phyloP scores from a whole-genome alignment of 2,888 invertebrate species.

The Noctuana brunneofusca region DNA sequence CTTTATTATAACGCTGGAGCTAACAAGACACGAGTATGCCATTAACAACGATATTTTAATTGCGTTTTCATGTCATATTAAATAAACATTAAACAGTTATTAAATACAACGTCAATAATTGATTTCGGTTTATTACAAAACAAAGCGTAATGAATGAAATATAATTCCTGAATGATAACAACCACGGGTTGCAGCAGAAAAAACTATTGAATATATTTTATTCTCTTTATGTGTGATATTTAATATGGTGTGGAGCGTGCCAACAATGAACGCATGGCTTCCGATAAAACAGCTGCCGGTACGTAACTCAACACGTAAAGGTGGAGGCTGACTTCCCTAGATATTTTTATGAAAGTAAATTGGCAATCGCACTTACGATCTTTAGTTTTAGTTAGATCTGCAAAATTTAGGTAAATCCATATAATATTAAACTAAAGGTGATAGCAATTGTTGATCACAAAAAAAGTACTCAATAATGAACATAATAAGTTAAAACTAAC shows the following conservation, averaged over 20 bases:
- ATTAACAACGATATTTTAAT: neutral
- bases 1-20: neutral
- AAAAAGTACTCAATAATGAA: too few relatives aligned
- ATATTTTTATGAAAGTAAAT: conserved; percentile 1
- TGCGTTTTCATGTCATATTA: neutral
- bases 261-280: conserved; percentile 56
- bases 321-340: conserved; percentile 4
- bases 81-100: conserved; percentile 6
- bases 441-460: too few relatives aligned
- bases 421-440: too few relatives aligned
- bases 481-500: too few relatives aligned
- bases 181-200: conserved; percentile 38
- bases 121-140: neutral
- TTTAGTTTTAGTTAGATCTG: neutral
- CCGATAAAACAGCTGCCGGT: conserved; percentile 55
- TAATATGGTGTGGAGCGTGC: conserved; percentile 54
- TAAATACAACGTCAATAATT: conserved; percentile 3
- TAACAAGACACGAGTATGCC: too few relatives aligned
- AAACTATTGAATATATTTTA: conserved; percentile 30
- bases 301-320: conserved; percentile 14
- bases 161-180: conserved; percentile 39
- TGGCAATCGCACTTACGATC: neutral
- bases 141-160: conserved; percentile 33
- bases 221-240: conserved; percentile 48
- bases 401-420: too few relatives aligned